Evolutionary conservation across 2,113 vertebrate species (phyloP), one percentile per base, ranked within the genome.

Genomic region (Diglossa brunneiventris): DNA sequence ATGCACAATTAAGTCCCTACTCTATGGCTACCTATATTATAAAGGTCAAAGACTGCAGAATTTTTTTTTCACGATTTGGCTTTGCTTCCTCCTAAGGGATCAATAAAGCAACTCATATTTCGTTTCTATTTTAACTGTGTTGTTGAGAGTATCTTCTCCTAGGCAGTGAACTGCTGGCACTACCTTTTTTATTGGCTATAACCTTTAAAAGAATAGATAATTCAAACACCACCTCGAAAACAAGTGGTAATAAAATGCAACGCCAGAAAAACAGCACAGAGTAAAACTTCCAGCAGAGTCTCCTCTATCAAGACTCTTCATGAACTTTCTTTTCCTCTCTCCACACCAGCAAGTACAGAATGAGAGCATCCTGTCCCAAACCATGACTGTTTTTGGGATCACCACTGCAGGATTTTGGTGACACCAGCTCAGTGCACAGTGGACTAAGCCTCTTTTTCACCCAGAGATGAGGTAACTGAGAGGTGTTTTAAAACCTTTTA

Each of bases 101-200:
- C 89, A 91, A 95, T 94, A 94, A 91, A 95, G 78, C 66, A 88
- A 69, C 75, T 93, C 80, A 66, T 59, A 83, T 87, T 90, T 92
- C 88, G 84, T 89, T 79, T 69, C 83, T 55, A 3, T 67, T 89
- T 41, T 87, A 92, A 76, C 75, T 64, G 39, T 53, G 35, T 13
- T 64, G 68, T 72, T 92, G 70, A 93, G 63, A 80, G 26, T 37
- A 52, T 76, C 93, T 94, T 77, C 67, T n/a, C 39, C 44, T n/a
- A 58, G 42, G 35, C 19, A 87, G 30, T 24, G 10, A 78, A 64
- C 76, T 55, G n/a, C 67, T 91, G 87, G 55, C 69, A 67, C 69
- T 72, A 41, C 11, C 33, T 59, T 33, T 61, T 68, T 37, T 61
- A 62, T 56, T 83, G 86, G 28, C 68, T 78, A 64, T 64, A 89